A percentile compares a stretch with the other conserved stretches of the same genome.
Conservation (phyloP, 2,113 vertebrate species). For the Acrocephalus arundinaceus region DNA sequence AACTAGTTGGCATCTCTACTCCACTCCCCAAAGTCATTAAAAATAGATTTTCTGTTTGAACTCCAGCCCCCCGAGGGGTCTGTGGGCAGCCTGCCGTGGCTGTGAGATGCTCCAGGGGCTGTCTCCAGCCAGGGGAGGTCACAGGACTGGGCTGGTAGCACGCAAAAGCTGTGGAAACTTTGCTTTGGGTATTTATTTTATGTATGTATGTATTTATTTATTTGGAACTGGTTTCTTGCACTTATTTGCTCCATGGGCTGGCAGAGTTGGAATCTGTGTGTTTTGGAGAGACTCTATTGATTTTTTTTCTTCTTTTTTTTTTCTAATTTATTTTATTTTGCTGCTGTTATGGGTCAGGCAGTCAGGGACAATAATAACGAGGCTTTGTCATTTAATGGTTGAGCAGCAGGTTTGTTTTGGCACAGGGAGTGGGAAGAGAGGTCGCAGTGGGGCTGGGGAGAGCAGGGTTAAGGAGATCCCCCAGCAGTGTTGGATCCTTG, state of each 20-base stretch:
- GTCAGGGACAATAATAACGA: conserved; percentile 14
- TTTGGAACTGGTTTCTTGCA: background rate
- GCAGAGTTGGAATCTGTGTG: background rate
- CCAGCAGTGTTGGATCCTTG: background rate
- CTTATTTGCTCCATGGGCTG: background rate
- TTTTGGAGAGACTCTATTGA: background rate
- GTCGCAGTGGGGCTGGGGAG: rapidly evolving
- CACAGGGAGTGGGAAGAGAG: background rate
- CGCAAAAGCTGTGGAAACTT: background rate
- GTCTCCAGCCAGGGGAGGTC: conserved; percentile 75
- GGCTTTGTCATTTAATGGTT: background rate
- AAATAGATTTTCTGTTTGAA: conserved; percentile 86
- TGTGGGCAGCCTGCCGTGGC: conserved; percentile 78
- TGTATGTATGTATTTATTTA: background rate
- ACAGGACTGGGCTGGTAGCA: conserved; percentile 70
- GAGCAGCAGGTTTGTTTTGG: background rate
- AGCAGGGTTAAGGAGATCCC: background rate
- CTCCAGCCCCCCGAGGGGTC: conserved; percentile 60
- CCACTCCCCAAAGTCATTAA: conserved; percentile 86
- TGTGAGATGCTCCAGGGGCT: conserved; percentile 56
- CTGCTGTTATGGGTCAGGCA: background rate
- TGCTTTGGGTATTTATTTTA: background rate
- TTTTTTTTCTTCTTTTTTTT: background rate
- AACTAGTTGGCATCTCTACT: conserved; percentile 79
- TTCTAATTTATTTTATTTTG: background rate